Base-by-base conservation (phyloP, 2,888 invertebrate genomes). In the Acleris cristana region DNA sequence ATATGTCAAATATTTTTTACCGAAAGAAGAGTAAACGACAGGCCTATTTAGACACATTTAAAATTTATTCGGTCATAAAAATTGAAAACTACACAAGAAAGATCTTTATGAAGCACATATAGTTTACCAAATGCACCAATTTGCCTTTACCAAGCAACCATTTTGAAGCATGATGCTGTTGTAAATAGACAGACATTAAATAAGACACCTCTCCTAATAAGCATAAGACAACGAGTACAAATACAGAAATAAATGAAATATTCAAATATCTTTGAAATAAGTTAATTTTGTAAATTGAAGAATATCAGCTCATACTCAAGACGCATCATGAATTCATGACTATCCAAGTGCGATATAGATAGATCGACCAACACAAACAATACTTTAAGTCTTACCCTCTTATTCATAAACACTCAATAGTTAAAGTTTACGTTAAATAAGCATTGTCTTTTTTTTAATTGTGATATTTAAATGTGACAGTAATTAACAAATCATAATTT, bases 121-220 rank as follows among this genome's bases (percentile, higher is more conserved):
- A 81, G 65, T 81, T 85, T 84, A 85, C 85, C 85, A 81, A 83
- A 88, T 88, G 88, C 85, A 88, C 87, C 87, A 83, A 79, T 76
- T 82, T 80, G 77, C 78, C 79, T 81, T 82, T 82, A 86, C 81
- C 84, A 86, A 89, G 84, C 87, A 78, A 87, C 80, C 86, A 80
- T 78, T 81, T 78, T 72, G 83, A 87, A 88, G 88, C 87, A 81
- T 80, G 78, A 85, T 83, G 83, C 57, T 65, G 61, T 63, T 63
- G 62, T 62, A 58, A 62, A 63, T 67, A 67, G 49, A 67, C 52
- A 67, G 56, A 63, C 40, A 67, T 45, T 48, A 26, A 53, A 44
- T 53, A 66, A 63, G 45, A n/a, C 34, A 58, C 55, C 57, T 21
- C 21, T 63, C 26, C 58, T 44, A 58, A 18, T 56, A 44, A 48